Evolutionary conservation across 2,888 invertebrate genomes (phyloP).

Genomic region (Rhagophthalmus giganteus): DNA sequence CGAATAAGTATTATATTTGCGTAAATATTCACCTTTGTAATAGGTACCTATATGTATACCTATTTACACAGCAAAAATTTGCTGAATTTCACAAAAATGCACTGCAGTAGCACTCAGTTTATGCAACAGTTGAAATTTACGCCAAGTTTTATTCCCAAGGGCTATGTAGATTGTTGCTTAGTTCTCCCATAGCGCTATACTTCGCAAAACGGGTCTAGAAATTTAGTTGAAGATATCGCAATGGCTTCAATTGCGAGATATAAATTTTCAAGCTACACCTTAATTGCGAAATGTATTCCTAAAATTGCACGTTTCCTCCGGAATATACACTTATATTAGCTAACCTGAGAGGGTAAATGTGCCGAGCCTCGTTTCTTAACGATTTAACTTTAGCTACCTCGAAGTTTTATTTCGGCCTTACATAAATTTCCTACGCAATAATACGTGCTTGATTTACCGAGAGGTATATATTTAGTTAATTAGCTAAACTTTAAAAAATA

Average conservation of each 20-base stretch:
- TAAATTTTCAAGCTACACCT: slow-evolving; percentile 46
- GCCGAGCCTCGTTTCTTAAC: slow-evolving; percentile 34
- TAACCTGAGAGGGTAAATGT: slow-evolving; percentile 21
- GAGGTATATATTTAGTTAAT: background rate
- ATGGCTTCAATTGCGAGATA: slow-evolving; percentile 41
- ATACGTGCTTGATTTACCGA: slow-evolving; percentile 5
- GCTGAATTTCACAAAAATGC: slow-evolving; percentile 18
- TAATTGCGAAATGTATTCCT: slow-evolving; percentile 48
- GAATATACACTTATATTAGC: slow-evolving; percentile 37
- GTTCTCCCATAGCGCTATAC: slow-evolving; percentile 26
- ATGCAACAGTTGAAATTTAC: slow-evolving; percentile 29
- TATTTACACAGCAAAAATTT: slow-evolving; percentile 12
- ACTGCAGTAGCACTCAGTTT: slow-evolving; percentile 15
- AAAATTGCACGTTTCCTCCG: slow-evolving; percentile 42
- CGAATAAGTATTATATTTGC: too few species aligned
- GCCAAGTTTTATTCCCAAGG: slow-evolving; percentile 25
- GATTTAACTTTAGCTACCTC: slow-evolving; percentile 36
- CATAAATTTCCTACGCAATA: slow-evolving; percentile 18
- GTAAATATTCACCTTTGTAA: too few species aligned
- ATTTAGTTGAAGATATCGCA: slow-evolving; percentile 32
- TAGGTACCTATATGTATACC: too few species aligned
- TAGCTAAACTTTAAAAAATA: too few species aligned
- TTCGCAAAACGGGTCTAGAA: slow-evolving; percentile 27
- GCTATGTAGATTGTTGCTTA: slow-evolving; percentile 27
- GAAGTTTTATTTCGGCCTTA: slow-evolving; percentile 17